Conservation (phyloP, 2,113 vertebrate species). For the Sus scrofa region T2T-Sscrofa CM000812.6:241493001-241493500, state of each 20-base stretch:
- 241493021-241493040: neutral
- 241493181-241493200: neutral
- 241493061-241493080: neutral
- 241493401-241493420: neutral
- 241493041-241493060: neutral
- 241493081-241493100: neutral
- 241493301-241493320: neutral
- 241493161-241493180: neutral
- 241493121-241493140: neutral
- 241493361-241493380: neutral
- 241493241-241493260: neutral
- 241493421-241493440: neutral
- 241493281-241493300: neutral
- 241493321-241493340: neutral
- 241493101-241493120: neutral
- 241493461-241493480: neutral
- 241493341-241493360: neutral
- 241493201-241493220: neutral
- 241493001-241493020: neutral
- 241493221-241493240: neutral
- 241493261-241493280: neutral
- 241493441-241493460: neutral
- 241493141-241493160: neutral
- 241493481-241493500: neutral
- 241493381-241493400: neutral